phyloP scores from a whole-genome alignment of 2,797 vertebrate genomes.

The Iguana delicatissima region DNA sequence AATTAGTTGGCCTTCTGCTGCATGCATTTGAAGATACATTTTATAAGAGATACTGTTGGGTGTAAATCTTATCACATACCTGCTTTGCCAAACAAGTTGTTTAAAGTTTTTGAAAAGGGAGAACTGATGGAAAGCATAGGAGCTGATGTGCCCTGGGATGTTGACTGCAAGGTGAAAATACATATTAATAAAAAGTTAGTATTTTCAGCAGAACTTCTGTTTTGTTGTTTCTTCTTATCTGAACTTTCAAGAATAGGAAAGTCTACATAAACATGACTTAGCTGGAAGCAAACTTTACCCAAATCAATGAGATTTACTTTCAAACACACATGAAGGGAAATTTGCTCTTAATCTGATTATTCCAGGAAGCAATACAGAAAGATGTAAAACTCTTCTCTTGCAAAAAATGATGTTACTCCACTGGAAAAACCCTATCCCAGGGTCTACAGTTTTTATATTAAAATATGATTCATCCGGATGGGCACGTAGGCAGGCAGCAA shows the following conservation, averaged over 20 bases:
- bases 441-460: too few species aligned
- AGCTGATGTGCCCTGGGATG: conserved; percentile 77
- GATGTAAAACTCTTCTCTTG: not conserved
- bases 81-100: conserved; percentile 85
- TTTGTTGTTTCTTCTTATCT: not conserved
- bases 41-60: not conserved
- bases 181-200: conserved; percentile 1
- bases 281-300: not conserved
- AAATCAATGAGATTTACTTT: not conserved
- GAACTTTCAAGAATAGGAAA: not conserved
- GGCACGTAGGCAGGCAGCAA: too few species aligned
- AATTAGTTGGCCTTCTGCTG: too few species aligned
- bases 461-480: too few species aligned
- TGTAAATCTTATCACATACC: conserved; percentile 69
- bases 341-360: not conserved
- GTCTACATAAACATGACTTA: not conserved
- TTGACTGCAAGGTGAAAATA: conserved; percentile 79
- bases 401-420: not conserved
- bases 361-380: not conserved
- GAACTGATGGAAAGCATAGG: conserved; percentile 83
- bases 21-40: too few species aligned
- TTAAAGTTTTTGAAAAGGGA: conserved; percentile 79
- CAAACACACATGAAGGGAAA: not conserved
- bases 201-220: not conserved
- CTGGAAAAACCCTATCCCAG: too few species aligned